Percentiles rank a stretch among this genome's conserved stretches.
phyloP scores from a whole-genome alignment of 2,888 invertebrate species.

The Caenorhabditis auriculariae region DNA sequence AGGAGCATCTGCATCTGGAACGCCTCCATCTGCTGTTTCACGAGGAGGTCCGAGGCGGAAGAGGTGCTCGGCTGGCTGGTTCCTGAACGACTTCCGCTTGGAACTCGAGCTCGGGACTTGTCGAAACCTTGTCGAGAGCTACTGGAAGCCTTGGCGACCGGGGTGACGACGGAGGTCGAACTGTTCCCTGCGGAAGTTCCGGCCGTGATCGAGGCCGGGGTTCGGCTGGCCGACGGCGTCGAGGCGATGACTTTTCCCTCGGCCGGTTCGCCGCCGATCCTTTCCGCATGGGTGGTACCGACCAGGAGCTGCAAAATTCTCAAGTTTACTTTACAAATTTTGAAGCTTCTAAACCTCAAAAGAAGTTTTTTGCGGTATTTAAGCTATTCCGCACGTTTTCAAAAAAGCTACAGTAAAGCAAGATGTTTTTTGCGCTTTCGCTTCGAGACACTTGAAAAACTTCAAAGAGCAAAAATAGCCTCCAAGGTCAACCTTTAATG shows the following conservation, averaged over 20 bases:
- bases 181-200: slow-evolving; percentile 1
- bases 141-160: not conserved
- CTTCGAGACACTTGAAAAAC: too few relatives aligned
- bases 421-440: too few relatives aligned
- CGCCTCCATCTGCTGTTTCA: slow-evolving; percentile 25
- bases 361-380: too few relatives aligned
- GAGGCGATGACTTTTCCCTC: not conserved
- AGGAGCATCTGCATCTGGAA: slow-evolving; percentile 39
- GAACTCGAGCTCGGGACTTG: too few relatives aligned
- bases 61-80: too few relatives aligned
- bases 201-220: slow-evolving; percentile 3
- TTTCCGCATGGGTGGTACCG: slow-evolving; percentile 17
- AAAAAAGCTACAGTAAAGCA: too few relatives aligned
- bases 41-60: too few relatives aligned
- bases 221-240: slow-evolving; percentile 2
- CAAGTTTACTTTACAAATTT: not conserved
- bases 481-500: too few relatives aligned
- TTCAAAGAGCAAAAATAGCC: too few relatives aligned
- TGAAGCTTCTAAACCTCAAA: not conserved
- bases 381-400: too few relatives aligned
- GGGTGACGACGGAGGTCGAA: slow-evolving; percentile 5
- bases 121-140: slow-evolving; percentile 13
- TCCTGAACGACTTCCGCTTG: too few relatives aligned
- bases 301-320: slow-evolving; percentile 14
- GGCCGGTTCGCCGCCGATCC: slow-evolving; percentile 39